phyloP scores from a whole-genome alignment of 2,113 vertebrate species.

The Proterorhinus semilunaris region DNA sequence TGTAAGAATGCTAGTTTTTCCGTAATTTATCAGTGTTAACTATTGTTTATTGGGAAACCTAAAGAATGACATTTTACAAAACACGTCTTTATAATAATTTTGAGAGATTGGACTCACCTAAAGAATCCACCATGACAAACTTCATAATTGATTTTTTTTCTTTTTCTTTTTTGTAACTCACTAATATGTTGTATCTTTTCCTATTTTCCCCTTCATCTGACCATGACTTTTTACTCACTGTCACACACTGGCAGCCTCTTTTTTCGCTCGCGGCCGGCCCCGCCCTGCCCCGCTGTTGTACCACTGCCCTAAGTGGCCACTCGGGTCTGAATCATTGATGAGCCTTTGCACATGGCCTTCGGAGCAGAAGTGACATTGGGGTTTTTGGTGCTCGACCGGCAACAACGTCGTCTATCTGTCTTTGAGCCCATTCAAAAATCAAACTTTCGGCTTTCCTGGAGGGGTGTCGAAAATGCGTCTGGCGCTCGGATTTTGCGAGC shows the following conservation, averaged over 20 bases:
- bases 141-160: no score
- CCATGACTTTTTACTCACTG: not conserved
- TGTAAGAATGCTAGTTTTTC: not conserved
- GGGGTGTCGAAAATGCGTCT: slow-evolving; percentile 65
- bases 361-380: slow-evolving; percentile 53
- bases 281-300: slow-evolving; percentile 30
- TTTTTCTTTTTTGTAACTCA: not conserved
- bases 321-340: slow-evolving; percentile 74
- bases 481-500: slow-evolving; percentile 55
- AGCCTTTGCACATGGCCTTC: slow-evolving; percentile 54
- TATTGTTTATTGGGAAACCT: no score
- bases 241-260: slow-evolving; percentile 1
- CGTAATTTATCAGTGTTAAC: not conserved
- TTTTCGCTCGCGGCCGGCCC: slow-evolving; percentile 12
- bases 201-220: not conserved
- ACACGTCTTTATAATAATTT: no score
- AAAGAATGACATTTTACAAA: no score
- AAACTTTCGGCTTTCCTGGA: slow-evolving; percentile 25
- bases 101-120: no score
- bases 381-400: slow-evolving; percentile 29
- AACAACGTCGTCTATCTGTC: not conserved
- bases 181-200: not conserved
- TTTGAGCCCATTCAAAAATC: slow-evolving; percentile 41
- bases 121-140: no score
- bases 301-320: slow-evolving; percentile 47